A percentile compares a stretch with the other conserved stretches of the same genome.
phyloP scores from a whole-genome alignment of 2,113 vertebrate species.

The Vulpes lagopus region DNA sequence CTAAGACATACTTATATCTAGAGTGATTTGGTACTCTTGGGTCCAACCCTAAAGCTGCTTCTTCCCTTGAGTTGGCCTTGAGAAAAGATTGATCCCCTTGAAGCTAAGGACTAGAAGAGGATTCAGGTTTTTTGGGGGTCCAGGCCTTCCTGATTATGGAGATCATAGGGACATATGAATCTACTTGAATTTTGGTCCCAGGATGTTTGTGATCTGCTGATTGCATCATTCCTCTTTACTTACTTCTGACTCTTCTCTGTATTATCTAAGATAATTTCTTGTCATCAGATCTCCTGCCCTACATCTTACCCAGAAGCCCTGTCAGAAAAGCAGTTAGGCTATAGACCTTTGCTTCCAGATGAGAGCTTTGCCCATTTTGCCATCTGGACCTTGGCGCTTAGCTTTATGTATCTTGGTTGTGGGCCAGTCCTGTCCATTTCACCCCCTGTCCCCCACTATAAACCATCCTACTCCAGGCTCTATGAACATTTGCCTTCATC shows the following conservation, averaged over 20 bases:
- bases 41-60: not conserved
- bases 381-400: not conserved
- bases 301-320: not conserved
- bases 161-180: not conserved
- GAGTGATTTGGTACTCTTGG: not conserved
- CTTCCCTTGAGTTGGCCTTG: not conserved
- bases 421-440: not conserved
- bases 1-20: not conserved
- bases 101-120: not conserved
- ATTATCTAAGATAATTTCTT: not conserved
- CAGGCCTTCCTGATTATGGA: not conserved
- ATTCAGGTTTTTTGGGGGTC: not conserved
- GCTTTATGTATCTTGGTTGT: constrained; percentile 11
- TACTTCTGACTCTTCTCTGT: not conserved
- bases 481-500: not conserved
- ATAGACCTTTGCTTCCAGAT: not conserved
- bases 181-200: not conserved
- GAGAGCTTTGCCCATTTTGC: constrained; percentile 1
- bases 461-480: not conserved
- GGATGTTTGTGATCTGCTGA: not conserved
- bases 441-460: not conserved
- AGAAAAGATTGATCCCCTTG: not conserved
- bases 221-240: not conserved
- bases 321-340: not conserved
- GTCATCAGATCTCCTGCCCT: not conserved